A percentile compares a stretch with the other conserved stretches of the same genome.
Conservation (phyloP, 2,888 invertebrate genomes). For the Monochamus alternatus region DNA sequence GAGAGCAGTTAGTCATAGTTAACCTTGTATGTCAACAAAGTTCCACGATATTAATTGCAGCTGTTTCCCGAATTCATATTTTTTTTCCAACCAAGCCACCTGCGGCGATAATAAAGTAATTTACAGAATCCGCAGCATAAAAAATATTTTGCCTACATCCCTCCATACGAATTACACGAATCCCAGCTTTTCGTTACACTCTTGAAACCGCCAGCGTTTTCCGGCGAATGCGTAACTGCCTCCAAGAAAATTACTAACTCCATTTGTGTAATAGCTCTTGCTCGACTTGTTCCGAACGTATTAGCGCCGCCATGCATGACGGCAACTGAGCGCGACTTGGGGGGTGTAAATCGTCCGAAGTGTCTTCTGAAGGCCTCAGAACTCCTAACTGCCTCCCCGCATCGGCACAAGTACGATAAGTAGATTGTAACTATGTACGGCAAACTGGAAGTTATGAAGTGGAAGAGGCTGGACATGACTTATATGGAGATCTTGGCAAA, state of each 20-base stretch:
- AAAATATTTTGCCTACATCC: too few relatives aligned
- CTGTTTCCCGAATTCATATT: too few relatives aligned
- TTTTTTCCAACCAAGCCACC: too few relatives aligned
- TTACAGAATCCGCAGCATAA: too few relatives aligned
- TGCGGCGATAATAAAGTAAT: too few relatives aligned
- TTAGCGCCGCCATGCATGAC: conserved; percentile 48
- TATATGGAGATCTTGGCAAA: too few relatives aligned
- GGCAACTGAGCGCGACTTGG: conserved; percentile 34
- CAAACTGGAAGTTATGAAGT: too few relatives aligned
- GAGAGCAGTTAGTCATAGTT: too few relatives aligned
- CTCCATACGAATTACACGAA: too few relatives aligned
- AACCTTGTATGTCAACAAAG: too few relatives aligned
- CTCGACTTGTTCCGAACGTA: conserved; percentile 51
- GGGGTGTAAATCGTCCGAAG: conserved; percentile 20
- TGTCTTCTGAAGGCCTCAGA: neutral
- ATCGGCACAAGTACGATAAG: neutral
- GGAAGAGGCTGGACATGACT: too few relatives aligned
- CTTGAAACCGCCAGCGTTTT: neutral
- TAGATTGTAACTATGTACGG: neutral
- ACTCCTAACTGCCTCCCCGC: neutral
- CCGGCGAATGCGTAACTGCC: conserved; percentile 35
- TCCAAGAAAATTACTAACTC: conserved; percentile 49
- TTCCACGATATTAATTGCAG: too few relatives aligned
- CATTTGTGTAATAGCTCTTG: conserved; percentile 52
- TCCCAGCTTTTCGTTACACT: neutral